A percentile compares a stretch with the other conserved stretches of the same genome.
phyloP scores from a whole-genome alignment of 2,113 vertebrate species.

The Crotalus helleri region DNA sequence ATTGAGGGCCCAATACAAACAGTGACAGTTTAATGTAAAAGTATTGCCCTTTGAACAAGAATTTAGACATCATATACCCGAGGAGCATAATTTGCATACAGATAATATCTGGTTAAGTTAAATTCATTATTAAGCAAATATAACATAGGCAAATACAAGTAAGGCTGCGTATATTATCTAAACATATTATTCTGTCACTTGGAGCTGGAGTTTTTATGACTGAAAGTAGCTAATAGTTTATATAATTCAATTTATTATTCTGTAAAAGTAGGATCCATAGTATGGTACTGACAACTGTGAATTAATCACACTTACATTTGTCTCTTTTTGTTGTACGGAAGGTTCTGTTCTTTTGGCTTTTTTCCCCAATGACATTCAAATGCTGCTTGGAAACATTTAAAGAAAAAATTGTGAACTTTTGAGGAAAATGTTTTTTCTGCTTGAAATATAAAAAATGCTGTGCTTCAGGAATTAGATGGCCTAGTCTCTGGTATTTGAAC shows the following conservation, averaged over 20 bases:
- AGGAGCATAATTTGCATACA: neutral
- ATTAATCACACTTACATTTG: neutral
- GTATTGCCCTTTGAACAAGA: neutral
- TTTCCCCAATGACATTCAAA: conserved; percentile 34
- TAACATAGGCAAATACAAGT: conserved; percentile 9
- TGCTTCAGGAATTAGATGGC: neutral
- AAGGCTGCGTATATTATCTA: neutral
- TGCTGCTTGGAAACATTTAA: neutral
- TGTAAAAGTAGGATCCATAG: neutral
- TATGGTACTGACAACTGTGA: conserved; percentile 3
- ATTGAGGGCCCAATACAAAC: neutral
- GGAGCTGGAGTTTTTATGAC: conserved; percentile 1
- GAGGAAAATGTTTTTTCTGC: neutral
- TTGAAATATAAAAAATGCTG: neutral
- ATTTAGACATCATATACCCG: conserved; percentile 1
- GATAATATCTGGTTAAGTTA: neutral
- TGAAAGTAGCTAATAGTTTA: neutral
- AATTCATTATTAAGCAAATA: neutral
- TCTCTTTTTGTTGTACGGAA: neutral
- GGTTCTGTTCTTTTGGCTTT: neutral
- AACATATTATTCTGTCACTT: conserved; percentile 9
- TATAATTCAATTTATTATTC: neutral
- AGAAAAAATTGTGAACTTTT: neutral
- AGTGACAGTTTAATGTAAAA: neutral
- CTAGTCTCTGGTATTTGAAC: neutral